Evolutionary conservation across 2,113 vertebrate genomes (phyloP).

Genomic region (Calyptomena viridis): DNA sequence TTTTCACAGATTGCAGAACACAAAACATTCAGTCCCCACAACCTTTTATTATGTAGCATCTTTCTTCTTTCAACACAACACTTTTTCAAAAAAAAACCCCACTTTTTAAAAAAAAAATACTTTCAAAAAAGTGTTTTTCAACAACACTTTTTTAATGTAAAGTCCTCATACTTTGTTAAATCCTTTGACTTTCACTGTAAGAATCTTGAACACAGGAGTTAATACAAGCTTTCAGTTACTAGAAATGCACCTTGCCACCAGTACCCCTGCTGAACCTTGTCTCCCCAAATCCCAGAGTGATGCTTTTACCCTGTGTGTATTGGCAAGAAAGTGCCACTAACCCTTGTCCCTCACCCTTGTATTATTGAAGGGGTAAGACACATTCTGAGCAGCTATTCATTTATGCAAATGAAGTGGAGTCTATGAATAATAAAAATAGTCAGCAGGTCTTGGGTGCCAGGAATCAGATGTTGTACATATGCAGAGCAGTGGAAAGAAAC

Average conservation of each 20-base stretch:
- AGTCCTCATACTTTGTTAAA: background rate
- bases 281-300: background rate
- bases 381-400: background rate
- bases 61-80: background rate
- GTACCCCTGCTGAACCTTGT: background rate
- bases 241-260: background rate
- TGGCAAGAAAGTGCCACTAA: background rate
- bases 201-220: background rate
- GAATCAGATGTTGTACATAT: background rate
- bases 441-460: background rate
- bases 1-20: background rate
- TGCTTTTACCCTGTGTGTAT: background rate
- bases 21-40: background rate
- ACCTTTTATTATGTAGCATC: background rate
- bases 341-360: background rate
- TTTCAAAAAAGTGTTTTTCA: too few species aligned
- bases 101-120: too few species aligned
- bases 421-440: background rate
- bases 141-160: background rate
- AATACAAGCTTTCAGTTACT: background rate
- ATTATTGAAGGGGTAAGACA: background rate
- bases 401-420: constrained; percentile 6
- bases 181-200: background rate
- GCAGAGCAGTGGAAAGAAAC: background rate
- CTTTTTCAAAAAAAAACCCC: too few species aligned